Evolutionary conservation across 2,113 vertebrate genomes (phyloP), one percentile per base, ranked within the genome.

Genomic region (Parus major): DNA sequence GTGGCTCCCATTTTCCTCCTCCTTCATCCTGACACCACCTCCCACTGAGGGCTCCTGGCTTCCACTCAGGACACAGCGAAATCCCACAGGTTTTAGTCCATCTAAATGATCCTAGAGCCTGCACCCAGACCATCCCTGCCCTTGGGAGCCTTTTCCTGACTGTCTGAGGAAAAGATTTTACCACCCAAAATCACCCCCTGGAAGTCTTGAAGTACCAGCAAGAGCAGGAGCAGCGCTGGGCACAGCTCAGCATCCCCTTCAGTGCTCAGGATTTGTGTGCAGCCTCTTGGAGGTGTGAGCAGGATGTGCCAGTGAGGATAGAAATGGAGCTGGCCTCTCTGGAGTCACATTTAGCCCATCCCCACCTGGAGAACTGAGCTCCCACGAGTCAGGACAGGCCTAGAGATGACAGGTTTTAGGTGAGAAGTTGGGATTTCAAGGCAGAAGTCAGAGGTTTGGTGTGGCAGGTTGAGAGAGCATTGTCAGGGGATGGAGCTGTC

Each of bases 111-210:
- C 63, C 20, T 20, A 31, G 33, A 52, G n/a, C 17, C 31, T 2
- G 1, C 1, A 11, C 21, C 24, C 3, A 1, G 55, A 1, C 0
- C 5, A 31, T 27, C 41, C 55, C 59, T 41, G 46, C 22, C 47
- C 13, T 27, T 57, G 24, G 55, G 7, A 88, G 11, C 11, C 47
- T 27, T 47, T 65, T 65, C 29, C 18, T 47, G 29, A 23, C 29
- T 17, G 27, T 61, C 27, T 68, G n/a, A 84, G 68, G 21, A 49
- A 35, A 53, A 53, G 24, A n/a, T 52, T 9, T 42, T 49, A 29
- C 31, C 27, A 20, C 57, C 27, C 36, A 36, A 71, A 86, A 61
- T 42, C 52, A 35, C 3, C 3, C 29, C 8, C 23, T 47, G 1
- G 3, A 76, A 53, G 7, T 14, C 18, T 44, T 84, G 4, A 27